A percentile compares a stretch with the other conserved stretches of the same genome.
These are phyloP conservation scores for Aphelocoma californica DNA, from an alignment of 2,797 vertebrate genomes.

Conservation along the genomic window DNA sequence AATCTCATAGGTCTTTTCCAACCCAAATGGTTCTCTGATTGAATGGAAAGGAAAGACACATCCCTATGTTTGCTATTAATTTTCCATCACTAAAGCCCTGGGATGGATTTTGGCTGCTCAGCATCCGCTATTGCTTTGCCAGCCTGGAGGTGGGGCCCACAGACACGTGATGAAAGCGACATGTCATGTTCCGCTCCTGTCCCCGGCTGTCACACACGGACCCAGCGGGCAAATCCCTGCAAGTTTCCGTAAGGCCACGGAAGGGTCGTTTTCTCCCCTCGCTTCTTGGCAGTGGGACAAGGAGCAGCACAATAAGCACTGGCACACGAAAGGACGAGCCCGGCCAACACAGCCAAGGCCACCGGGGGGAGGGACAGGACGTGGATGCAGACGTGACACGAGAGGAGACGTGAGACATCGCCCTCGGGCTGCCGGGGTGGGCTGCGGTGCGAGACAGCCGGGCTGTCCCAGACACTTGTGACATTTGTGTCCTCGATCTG, in stretches of 20 bases:
- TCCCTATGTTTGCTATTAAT: not conserved
- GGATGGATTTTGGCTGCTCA: not conserved
- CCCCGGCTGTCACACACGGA: not conserved
- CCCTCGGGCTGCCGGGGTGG: not conserved
- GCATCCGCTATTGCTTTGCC: not conserved
- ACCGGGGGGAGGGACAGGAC: not conserved
- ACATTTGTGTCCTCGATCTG: not conserved
- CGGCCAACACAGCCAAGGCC: not conserved
- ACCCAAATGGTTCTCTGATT: not conserved
- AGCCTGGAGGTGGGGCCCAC: not conserved
- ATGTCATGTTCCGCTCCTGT: not conserved
- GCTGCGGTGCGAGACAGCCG: not conserved
- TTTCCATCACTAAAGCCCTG: not conserved
- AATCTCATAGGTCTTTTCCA: not conserved
- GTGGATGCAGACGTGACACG: not conserved
- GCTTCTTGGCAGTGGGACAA: fast-evolving
- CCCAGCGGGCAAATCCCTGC: not conserved
- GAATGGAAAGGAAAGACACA: not conserved
- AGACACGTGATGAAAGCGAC: not conserved
- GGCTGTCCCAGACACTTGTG: not conserved
- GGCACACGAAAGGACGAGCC: fast-evolving
- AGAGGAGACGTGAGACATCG: not conserved
- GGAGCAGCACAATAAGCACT: not conserved
- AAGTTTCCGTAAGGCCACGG: fast-evolving
- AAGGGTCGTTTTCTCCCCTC: not conserved